These are phyloP conservation scores for Portunus trituberculatus DNA, from an alignment of 1,140 invertebrate genomes.

Conservation along the genomic window DNA sequence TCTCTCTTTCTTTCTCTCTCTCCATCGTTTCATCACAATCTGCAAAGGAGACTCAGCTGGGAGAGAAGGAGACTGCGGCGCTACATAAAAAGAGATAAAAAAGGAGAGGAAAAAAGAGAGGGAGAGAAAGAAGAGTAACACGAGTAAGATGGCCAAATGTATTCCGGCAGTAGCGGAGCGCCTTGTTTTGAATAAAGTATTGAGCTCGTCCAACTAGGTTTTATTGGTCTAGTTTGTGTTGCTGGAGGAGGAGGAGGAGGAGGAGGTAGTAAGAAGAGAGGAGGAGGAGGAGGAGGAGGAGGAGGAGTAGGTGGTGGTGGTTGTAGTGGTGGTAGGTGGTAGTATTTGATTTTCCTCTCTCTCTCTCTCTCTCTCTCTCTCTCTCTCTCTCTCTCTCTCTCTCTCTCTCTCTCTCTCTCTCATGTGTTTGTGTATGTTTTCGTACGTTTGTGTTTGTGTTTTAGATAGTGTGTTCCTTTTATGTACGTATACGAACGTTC, in stretches of 20 bases:
- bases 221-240: background rate
- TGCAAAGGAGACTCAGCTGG: background rate
- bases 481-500: too few species aligned
- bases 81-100: background rate
- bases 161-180: constrained; percentile 33
- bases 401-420: background rate
- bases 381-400: background rate
- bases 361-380: background rate
- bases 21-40: background rate
- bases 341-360: background rate
- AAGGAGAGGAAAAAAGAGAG: background rate
- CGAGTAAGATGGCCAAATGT: background rate
- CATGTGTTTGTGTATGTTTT: constrained; percentile 17
- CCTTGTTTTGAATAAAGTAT: constrained; percentile 12
- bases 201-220: background rate
- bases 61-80: background rate
- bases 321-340: background rate
- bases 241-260: constrained; percentile 33
- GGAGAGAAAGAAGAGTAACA: background rate
- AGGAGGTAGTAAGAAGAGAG: background rate
- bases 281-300: background rate
- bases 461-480: too few species aligned
- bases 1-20: constrained; percentile 47
- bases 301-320: background rate
- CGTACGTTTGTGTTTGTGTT: background rate